phyloP scores from a whole-genome alignment of 2,888 invertebrate genomes.

The Mellilla xanthometata region DNA sequence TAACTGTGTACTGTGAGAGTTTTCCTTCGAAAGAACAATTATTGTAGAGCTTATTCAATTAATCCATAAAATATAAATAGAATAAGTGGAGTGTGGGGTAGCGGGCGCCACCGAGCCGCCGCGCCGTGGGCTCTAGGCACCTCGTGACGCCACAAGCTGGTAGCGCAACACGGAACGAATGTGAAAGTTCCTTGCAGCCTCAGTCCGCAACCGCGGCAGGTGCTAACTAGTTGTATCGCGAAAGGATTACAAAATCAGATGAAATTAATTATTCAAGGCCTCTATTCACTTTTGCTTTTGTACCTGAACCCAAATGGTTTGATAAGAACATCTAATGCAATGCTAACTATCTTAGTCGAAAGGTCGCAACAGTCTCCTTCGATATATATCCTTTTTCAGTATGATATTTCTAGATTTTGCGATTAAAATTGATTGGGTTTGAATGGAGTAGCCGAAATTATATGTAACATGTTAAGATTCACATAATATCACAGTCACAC shows the following conservation, averaged over 20 bases:
- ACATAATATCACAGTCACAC: conserved; percentile 46
- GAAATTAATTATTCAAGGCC: conserved; percentile 27
- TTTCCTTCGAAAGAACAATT: no score
- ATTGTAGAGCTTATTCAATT: no score
- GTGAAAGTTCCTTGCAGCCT: conserved; percentile 74
- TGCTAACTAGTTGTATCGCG: conserved; percentile 62
- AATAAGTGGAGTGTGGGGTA: no score
- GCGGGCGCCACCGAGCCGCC: no score
- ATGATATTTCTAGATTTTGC: neutral
- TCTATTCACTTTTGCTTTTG: conserved; percentile 32
- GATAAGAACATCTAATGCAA: no score
- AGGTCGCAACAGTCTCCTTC: no score
- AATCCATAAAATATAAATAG: no score
- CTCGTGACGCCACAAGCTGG: conserved; percentile 64
- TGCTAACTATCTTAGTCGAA: no score
- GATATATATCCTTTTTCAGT: no score
- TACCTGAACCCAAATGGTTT: conserved; percentile 30
- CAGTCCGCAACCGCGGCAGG: conserved; percentile 60
- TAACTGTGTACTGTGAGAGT: no score
- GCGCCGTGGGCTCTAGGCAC: conserved; percentile 34
- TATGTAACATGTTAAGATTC: conserved; percentile 27
- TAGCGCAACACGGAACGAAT: conserved; percentile 72
- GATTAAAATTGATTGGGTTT: no score
- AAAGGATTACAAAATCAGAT: conserved; percentile 18
- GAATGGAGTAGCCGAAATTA: no score